phyloP scores from a whole-genome alignment of 2,888 invertebrate genomes.

The Harpagoxenus sublaevis region DNA sequence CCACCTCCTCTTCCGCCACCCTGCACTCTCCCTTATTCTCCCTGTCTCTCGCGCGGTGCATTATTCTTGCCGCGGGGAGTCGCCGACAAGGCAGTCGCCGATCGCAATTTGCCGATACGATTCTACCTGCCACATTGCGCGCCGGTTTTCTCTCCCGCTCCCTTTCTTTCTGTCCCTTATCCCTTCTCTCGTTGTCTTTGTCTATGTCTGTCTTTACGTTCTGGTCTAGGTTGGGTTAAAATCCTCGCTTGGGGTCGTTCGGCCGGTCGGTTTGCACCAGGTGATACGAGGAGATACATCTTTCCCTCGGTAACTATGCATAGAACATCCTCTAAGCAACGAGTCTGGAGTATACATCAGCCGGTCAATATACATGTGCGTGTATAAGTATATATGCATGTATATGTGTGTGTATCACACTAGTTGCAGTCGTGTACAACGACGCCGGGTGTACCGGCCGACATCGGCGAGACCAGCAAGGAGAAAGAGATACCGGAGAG shows the following conservation, averaged over 20 bases:
- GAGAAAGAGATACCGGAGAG: constrained; percentile 66
- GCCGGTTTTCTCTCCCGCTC: constrained; percentile 57
- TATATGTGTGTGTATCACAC: constrained; percentile 64
- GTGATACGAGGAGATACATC: constrained; percentile 74
- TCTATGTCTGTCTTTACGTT: constrained; percentile 21
- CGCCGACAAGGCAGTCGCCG: constrained; percentile 82
- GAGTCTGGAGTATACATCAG: constrained; percentile 57
- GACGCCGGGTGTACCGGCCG: constrained; percentile 38
- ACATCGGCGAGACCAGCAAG: constrained; percentile 44
- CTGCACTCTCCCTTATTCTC: constrained; percentile 44
- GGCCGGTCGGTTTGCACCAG: constrained; percentile 52
- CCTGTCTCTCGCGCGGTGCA: constrained; percentile 28
- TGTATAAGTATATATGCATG: background rate
- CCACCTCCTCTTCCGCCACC: constrained; percentile 39
- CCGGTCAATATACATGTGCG: constrained; percentile 69
- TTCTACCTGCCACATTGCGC: constrained; percentile 81
- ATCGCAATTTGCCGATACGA: constrained; percentile 85
- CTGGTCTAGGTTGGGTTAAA: constrained; percentile 67
- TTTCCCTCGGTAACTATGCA: constrained; percentile 73
- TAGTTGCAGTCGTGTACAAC: constrained; percentile 25
- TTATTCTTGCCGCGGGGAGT: constrained; percentile 73
- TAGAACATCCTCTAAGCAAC: constrained; percentile 71
- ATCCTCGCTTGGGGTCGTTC: constrained; percentile 60
- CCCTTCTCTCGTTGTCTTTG: constrained; percentile 22
- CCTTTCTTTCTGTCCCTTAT: constrained; percentile 37